Evolutionary conservation across 2,888 invertebrate genomes (phyloP).

Genomic region (Tachystola acroxantha): DNA sequence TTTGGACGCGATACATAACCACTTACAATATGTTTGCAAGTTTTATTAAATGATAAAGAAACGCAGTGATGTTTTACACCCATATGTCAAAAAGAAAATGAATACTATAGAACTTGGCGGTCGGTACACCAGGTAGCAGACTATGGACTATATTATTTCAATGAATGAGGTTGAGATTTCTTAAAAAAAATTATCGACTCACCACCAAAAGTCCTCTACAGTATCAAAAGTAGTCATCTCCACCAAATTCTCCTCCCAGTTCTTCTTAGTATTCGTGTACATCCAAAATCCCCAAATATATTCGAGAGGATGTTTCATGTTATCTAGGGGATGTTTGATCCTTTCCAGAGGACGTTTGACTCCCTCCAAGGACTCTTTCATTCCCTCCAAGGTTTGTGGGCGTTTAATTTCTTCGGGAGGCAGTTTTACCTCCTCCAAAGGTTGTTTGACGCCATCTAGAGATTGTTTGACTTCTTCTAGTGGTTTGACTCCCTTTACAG

Average conservation of each 20-base stretch:
- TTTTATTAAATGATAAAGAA: too few relatives aligned
- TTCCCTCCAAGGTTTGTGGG: background rate
- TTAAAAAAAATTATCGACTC: slow-evolving; percentile 30
- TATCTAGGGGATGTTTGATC: slow-evolving; percentile 81
- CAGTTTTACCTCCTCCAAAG: background rate
- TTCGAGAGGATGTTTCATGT: slow-evolving; percentile 90
- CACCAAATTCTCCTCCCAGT: slow-evolving; percentile 94
- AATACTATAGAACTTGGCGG: too few relatives aligned
- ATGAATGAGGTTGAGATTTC: too few relatives aligned
- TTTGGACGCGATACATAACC: too few relatives aligned
- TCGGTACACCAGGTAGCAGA: too few relatives aligned
- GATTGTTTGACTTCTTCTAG: slow-evolving; percentile 1
- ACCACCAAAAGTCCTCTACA: slow-evolving; percentile 99
- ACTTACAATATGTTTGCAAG: too few relatives aligned
- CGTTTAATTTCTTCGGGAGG: too few relatives aligned
- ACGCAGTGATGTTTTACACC: too few relatives aligned
- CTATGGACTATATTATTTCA: too few relatives aligned
- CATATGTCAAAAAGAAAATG: too few relatives aligned
- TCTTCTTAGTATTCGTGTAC: slow-evolving; percentile 86
- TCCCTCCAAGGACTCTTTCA: slow-evolving; percentile 81
- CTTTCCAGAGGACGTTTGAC: background rate
- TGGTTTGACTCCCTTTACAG: background rate
- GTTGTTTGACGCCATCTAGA: background rate
- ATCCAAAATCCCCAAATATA: slow-evolving; percentile 97
- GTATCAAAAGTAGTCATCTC: slow-evolving; percentile 93